Percentiles rank a stretch among this genome's conserved stretches.
Conservation (phyloP, 2,113 vertebrate genomes). For the Danionella cerebrum region DNA sequence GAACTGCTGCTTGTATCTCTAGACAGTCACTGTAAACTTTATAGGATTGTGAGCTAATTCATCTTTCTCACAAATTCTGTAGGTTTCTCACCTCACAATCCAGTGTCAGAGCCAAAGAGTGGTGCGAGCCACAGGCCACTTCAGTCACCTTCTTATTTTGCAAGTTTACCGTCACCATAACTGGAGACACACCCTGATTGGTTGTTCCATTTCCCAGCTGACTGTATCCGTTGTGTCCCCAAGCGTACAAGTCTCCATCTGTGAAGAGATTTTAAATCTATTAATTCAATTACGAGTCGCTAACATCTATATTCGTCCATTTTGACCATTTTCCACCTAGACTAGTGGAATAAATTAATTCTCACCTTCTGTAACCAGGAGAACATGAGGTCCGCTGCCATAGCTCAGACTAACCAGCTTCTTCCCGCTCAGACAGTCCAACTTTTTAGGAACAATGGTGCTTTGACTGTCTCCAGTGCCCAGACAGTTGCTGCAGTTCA, state of each 20-base stretch:
- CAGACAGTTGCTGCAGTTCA: conserved; percentile 94
- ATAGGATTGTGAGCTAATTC: too few relatives aligned
- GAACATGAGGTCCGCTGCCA: conserved; percentile 88
- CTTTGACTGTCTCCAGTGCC: conserved; percentile 93
- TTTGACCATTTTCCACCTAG: too few relatives aligned
- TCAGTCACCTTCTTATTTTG: conserved; percentile 81
- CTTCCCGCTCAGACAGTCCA: conserved; percentile 85
- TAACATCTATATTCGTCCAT: too few relatives aligned
- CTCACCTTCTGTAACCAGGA: conserved; percentile 87
- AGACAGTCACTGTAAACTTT: too few relatives aligned
- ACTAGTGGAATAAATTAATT: too few relatives aligned
- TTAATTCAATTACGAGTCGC: not conserved
- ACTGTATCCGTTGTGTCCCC: conserved; percentile 96
- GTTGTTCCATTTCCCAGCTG: conserved; percentile 92
- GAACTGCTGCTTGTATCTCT: too few relatives aligned
- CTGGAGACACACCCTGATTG: conserved; percentile 81
- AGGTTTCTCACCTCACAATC: conserved; percentile 94
- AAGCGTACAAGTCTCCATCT: conserved; percentile 92
- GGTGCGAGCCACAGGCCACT: conserved; percentile 94
- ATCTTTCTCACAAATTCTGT: too few relatives aligned
- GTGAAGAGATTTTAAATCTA: conserved; percentile 30
- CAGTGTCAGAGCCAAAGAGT: conserved; percentile 84
- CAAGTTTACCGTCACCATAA: conserved; percentile 84
- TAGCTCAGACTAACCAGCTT: conserved; percentile 90
- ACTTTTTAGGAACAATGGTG: conserved; percentile 85